phyloP scores from a whole-genome alignment of 2,888 invertebrate species.

The Sinodicranocentrus sp. region DNA sequence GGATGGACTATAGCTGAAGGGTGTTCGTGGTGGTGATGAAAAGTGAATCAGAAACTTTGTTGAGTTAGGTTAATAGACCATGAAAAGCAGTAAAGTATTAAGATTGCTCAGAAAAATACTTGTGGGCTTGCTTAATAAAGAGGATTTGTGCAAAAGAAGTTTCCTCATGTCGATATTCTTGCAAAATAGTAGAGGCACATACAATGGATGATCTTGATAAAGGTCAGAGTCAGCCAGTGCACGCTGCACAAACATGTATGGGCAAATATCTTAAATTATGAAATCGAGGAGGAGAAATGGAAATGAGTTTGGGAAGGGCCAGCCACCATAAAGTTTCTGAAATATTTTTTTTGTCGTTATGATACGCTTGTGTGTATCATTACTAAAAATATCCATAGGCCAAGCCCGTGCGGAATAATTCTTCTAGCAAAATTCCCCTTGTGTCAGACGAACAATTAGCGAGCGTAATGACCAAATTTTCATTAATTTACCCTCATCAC shows the following conservation, averaged over 20 bases:
- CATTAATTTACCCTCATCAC: slow-evolving; percentile 1
- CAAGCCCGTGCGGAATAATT: background rate
- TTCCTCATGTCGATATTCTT: background rate
- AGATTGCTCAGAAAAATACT: background rate
- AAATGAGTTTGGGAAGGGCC: no score
- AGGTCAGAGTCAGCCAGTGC: background rate
- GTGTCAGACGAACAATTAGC: slow-evolving; percentile 11
- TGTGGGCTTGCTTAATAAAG: background rate
- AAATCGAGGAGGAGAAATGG: no score
- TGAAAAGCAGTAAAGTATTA: slow-evolving; percentile 1
- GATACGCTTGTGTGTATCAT: no score
- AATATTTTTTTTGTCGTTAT: no score
- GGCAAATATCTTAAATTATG: background rate
- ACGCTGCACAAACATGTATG: background rate
- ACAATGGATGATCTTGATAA: slow-evolving; percentile 6
- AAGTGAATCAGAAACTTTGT: slow-evolving; percentile 9
- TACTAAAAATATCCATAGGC: background rate
- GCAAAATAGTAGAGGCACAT: background rate
- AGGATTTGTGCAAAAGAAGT: background rate
- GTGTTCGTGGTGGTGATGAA: background rate
- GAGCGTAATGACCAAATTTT: background rate
- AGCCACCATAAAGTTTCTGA: no score
- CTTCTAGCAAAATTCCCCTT: background rate
- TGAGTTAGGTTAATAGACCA: slow-evolving; percentile 12
- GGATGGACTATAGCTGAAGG: background rate